A percentile compares a stretch with the other conserved stretches of the same genome.
Conservation (phyloP, 2,888 invertebrate species). For the Polydrusus pterygomalis region DNA sequence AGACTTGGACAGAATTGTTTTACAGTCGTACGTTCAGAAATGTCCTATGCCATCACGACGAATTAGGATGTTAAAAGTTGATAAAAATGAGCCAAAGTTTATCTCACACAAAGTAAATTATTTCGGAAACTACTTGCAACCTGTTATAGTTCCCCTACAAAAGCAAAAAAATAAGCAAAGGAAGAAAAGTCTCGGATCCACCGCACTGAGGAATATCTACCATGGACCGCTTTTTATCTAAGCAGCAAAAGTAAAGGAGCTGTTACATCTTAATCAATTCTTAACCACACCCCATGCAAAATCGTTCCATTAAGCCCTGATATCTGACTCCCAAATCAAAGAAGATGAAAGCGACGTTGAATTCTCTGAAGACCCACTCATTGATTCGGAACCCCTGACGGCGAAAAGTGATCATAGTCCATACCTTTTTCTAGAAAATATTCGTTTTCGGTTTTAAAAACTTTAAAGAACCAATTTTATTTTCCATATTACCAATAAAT, state of each 20-base stretch:
- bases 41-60: slow-evolving; percentile 14
- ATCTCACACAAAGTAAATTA: slow-evolving; percentile 6
- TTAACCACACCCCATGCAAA: background rate
- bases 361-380: slow-evolving; percentile 8
- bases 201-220: background rate
- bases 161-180: background rate
- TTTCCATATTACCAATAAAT: no score
- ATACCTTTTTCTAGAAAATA: background rate
- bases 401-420: background rate
- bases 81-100: slow-evolving; percentile 10
- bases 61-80: slow-evolving; percentile 9
- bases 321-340: background rate
- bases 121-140: background rate
- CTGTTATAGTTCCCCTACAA: slow-evolving; percentile 1
- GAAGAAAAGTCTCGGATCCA: background rate
- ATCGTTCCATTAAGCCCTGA: background rate
- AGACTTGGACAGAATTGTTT: slow-evolving; percentile 13
- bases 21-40: slow-evolving; percentile 13
- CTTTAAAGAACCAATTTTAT: no score
- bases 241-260: background rate
- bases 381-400: background rate
- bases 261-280: background rate
- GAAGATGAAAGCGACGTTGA: slow-evolving; percentile 8
- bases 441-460: no score
- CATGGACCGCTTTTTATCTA: background rate